Evolutionary conservation across 37 sponge, comb jelly and placozoan species (phyloP).

Genomic region (Theonella swinhoei): DNA sequence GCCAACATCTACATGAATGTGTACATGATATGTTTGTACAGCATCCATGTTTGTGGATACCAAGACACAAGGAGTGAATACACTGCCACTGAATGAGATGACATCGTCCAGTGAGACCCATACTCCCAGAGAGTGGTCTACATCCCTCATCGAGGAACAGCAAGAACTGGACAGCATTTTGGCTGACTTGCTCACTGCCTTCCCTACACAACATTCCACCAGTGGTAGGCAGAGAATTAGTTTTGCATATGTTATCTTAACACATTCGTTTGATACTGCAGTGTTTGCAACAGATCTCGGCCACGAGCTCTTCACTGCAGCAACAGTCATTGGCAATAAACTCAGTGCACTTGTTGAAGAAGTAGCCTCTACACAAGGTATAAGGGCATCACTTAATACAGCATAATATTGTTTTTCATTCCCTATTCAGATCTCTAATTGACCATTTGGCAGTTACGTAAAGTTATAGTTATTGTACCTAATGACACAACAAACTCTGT

Average conservation of each 20-base stretch:
- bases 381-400: too few relatives aligned
- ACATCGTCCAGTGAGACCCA: background rate
- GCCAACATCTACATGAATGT: background rate
- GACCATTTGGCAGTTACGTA: too few relatives aligned
- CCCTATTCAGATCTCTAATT: too few relatives aligned
- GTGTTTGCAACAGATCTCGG: background rate
- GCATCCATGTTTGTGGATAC: background rate
- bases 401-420: too few relatives aligned
- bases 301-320: constrained; percentile 1
- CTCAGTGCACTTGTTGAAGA: constrained; percentile 4
- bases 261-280: background rate
- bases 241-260: background rate
- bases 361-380: background rate
- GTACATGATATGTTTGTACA: background rate
- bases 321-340: constrained; percentile 10
- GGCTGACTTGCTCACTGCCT: constrained; percentile 27
- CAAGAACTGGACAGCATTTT: constrained; percentile 36
- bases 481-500: too few relatives aligned
- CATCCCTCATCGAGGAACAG: constrained; percentile 24
- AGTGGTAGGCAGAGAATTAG: background rate
- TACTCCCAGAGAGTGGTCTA: background rate
- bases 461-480: too few relatives aligned
- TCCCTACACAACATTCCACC: constrained; percentile 30
- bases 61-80: constrained; percentile 10
- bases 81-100: background rate